Evolutionary conservation across 2,113 vertebrate genomes (phyloP).

Genomic region (Limanda limanda): DNA sequence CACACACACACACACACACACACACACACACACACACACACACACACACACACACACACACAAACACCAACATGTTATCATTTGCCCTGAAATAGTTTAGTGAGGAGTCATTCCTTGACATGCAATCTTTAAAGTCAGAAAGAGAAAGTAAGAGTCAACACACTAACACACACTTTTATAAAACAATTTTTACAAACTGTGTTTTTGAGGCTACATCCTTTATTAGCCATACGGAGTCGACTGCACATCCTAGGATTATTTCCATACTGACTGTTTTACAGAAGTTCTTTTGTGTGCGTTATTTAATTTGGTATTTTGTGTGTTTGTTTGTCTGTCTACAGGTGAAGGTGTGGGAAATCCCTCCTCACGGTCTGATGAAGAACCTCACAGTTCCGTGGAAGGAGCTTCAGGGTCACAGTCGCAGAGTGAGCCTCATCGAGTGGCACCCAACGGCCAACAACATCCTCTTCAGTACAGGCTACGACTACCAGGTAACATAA

Average conservation of each 20-base stretch:
- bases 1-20: slow-evolving; percentile 11
- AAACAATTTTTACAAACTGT: neutral
- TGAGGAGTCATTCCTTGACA: slow-evolving; percentile 51
- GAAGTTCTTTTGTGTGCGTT: neutral
- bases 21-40: slow-evolving; percentile 8
- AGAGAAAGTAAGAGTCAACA: slow-evolving; percentile 15
- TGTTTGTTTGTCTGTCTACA: slow-evolving; percentile 58
- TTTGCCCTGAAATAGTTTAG: slow-evolving; percentile 42
- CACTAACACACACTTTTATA: too few species aligned
- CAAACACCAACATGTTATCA: slow-evolving; percentile 19
- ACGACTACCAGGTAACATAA: slow-evolving; percentile 91
- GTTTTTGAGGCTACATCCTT: neutral
- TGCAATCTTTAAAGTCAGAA: slow-evolving; percentile 18
- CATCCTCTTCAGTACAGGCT: slow-evolving; percentile 91
- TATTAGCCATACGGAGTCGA: neutral
- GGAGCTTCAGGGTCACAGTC: slow-evolving; percentile 88
- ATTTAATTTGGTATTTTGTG: neutral
- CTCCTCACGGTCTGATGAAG: slow-evolving; percentile 83
- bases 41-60: neutral
- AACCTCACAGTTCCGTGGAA: slow-evolving; percentile 86
- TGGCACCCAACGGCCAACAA: slow-evolving; percentile 93
- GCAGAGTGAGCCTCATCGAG: slow-evolving; percentile 91
- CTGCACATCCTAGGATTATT: neutral
- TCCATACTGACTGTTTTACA: neutral
- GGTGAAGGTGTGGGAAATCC: slow-evolving; percentile 95